Conservation (phyloP, 2,113 vertebrate genomes). For the Ciconia maguari region DNA sequence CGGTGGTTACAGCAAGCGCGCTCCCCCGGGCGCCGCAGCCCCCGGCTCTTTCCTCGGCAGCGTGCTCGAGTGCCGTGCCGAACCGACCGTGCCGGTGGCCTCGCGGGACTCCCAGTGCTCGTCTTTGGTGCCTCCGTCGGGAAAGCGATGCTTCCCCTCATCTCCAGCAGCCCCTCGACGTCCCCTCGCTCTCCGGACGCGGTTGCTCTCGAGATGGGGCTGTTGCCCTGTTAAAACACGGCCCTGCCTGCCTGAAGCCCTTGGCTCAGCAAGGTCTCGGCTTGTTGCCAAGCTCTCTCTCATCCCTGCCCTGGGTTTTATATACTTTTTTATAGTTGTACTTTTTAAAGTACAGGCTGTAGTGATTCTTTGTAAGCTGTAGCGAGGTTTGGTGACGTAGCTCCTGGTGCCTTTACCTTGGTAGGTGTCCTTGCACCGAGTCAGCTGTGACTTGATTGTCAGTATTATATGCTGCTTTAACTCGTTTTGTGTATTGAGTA, state of each 20-base stretch:
- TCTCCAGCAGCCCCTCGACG: neutral
- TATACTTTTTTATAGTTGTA: conserved; percentile 47
- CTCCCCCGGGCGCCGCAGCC: rapidly evolving
- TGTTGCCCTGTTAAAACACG: neutral
- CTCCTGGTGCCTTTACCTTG: conserved; percentile 48
- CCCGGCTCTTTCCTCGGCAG: neutral
- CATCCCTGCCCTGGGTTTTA: conserved; percentile 16
- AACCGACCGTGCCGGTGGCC: neutral
- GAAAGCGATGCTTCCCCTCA: neutral
- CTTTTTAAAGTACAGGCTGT: conserved; percentile 8
- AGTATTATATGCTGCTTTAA: conserved; percentile 68
- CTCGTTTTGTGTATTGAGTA: conserved; percentile 49
- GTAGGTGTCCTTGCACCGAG: conserved; percentile 24
- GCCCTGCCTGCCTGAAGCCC: neutral
- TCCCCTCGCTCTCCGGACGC: neutral
- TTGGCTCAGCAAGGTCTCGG: neutral
- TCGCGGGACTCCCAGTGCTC: neutral
- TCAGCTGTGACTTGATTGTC: conserved; percentile 53
- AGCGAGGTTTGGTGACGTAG: conserved; percentile 32
- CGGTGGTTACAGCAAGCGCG: neutral
- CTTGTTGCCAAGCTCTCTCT: conserved; percentile 8
- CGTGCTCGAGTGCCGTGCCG: rapidly evolving
- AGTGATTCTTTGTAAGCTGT: conserved; percentile 44
- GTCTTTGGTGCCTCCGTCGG: neutral
- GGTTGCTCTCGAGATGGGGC: neutral